Percentiles rank a stretch among this genome's conserved stretches.
phyloP scores from a whole-genome alignment of 2,888 invertebrate species.

The Sinhomidia bicolor region DNA sequence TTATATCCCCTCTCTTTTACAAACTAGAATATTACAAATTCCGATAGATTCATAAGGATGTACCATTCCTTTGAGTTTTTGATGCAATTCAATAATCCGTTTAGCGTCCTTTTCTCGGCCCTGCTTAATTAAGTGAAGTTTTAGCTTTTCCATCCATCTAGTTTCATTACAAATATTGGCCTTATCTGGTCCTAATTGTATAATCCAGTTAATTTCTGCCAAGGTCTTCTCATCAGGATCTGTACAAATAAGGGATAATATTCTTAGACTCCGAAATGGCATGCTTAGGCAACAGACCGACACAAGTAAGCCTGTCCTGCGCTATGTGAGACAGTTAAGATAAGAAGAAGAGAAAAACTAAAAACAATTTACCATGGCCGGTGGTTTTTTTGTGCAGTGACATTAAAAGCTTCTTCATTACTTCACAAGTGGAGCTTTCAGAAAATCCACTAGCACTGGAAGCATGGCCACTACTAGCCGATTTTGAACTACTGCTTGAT shows the following conservation, averaged over 20 bases:
- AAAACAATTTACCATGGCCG: slow-evolving; percentile 33
- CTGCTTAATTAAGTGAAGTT: slow-evolving; percentile 80
- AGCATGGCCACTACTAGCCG: neutral
- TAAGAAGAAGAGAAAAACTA: no score
- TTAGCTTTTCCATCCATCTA: slow-evolving; percentile 79
- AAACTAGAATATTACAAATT: no score
- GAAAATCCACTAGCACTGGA: neutral
- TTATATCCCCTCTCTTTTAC: no score
- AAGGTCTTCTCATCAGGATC: slow-evolving; percentile 58
- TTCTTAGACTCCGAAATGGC: no score
- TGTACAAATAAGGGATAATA: no score
- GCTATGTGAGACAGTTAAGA: no score
- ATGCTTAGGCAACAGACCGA: no score
- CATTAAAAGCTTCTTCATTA: neutral
- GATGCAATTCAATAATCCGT: slow-evolving; percentile 82
- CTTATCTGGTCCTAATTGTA: slow-evolving; percentile 50
- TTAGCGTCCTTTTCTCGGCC: slow-evolving; percentile 82
- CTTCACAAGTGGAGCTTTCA: neutral
- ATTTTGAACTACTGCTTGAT: neutral
- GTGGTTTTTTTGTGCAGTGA: slow-evolving; percentile 33
- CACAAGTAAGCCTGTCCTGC: no score
- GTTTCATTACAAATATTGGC: slow-evolving; percentile 78
- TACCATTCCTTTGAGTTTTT: slow-evolving; percentile 82
- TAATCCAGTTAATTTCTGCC: slow-evolving; percentile 43
- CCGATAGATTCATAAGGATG: no score